Conservation (phyloP, 1,140 invertebrate species). For the Paralvinella palmiformis region DNA sequence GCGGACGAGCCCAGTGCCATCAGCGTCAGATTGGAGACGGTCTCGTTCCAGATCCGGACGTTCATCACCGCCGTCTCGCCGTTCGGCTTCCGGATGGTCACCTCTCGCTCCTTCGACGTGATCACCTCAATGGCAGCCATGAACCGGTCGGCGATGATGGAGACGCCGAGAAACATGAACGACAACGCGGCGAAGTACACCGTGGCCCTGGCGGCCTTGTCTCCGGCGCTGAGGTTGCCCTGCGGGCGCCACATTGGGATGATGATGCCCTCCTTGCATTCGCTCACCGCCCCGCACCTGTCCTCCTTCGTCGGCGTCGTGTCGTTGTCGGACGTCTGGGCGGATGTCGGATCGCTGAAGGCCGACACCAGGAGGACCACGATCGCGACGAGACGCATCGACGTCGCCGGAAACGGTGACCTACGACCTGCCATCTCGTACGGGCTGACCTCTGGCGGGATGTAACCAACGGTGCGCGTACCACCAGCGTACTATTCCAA, state of each 20-base stretch:
- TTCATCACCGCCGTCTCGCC: conserved; percentile 82
- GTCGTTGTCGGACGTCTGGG: too few relatives aligned
- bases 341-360: too few relatives aligned
- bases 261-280: conserved; percentile 42
- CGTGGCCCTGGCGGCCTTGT: conserved; percentile 71
- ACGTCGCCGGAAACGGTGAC: too few relatives aligned
- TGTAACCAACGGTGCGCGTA: too few relatives aligned
- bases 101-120: conserved; percentile 90
- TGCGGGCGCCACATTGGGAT: conserved; percentile 59
- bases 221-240: conserved; percentile 59
- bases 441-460: too few relatives aligned
- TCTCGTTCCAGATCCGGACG: conserved; percentile 79
- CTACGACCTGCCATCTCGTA: too few relatives aligned
- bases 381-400: too few relatives aligned
- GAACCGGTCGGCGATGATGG: conserved; percentile 96
- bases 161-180: conserved; percentile 97
- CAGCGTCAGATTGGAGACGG: conserved; percentile 94
- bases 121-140: conserved; percentile 99
- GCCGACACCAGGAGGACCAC: too few relatives aligned
- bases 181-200: conserved; percentile 84
- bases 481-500: too few relatives aligned
- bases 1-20: conserved; percentile 99
- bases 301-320: too few relatives aligned
- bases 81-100: conserved; percentile 70
- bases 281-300: conserved; percentile 23